phyloP scores from a whole-genome alignment of 1,140 invertebrate genomes.

The Contarinia nasturtii region DNA sequence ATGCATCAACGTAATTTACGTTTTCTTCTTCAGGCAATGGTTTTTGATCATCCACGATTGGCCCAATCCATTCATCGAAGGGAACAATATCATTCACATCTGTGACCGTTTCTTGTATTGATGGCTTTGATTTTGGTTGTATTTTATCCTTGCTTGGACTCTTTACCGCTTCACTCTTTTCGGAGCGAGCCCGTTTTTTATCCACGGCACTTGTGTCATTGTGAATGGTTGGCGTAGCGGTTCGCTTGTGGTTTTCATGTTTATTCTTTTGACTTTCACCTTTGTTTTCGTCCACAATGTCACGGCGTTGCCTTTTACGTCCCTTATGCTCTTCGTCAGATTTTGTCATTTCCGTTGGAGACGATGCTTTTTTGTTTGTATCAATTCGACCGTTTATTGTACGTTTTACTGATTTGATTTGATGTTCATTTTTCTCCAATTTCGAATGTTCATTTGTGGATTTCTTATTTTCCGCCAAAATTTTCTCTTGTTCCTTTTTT shows the following conservation, averaged over 20 bases:
- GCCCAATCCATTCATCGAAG: neutral
- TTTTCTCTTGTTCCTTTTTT: too few relatives aligned
- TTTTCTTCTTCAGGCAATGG: conserved; percentile 48
- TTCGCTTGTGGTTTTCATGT: neutral
- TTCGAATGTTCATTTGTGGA: too few relatives aligned
- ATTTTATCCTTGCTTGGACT: neutral
- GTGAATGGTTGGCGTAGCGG: neutral
- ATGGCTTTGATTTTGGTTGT: neutral
- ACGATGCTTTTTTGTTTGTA: too few relatives aligned
- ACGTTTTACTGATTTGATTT: too few relatives aligned
- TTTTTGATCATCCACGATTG: conserved; percentile 31
- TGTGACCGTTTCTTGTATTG: conserved; percentile 1
- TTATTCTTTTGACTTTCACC: neutral
- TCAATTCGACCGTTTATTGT: too few relatives aligned
- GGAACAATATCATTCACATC: conserved; percentile 16
- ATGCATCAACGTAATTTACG: conserved; percentile 36
- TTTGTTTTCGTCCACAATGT: neutral
- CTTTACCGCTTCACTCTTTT: neutral
- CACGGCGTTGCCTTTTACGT: neutral
- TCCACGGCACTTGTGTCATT: neutral
- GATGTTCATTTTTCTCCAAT: too few relatives aligned
- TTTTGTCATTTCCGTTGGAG: too few relatives aligned
- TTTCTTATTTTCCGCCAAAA: too few relatives aligned
- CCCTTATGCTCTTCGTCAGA: too few relatives aligned
- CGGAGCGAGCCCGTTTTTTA: neutral